Conservation (phyloP, 2,113 vertebrate genomes). For the Xiphophorus hellerii region DNA sequence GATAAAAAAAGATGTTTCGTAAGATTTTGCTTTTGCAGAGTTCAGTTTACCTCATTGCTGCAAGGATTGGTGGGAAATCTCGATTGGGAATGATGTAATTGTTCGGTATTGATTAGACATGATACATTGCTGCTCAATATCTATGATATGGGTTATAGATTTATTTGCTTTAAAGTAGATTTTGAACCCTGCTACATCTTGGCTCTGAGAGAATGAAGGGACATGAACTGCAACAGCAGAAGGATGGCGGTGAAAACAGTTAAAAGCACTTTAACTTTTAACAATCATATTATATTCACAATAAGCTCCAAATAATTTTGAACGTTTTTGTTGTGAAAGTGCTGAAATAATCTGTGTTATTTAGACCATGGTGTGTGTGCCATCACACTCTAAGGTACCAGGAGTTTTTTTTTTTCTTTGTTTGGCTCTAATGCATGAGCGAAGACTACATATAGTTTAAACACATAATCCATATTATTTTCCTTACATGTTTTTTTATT, state of each 20-base stretch:
- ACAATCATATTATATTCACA: not conserved
- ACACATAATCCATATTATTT: not conserved
- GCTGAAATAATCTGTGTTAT: not conserved
- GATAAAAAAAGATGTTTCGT: too few species aligned
- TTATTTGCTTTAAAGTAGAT: not conserved
- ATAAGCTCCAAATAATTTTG: not conserved
- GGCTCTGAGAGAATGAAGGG: not conserved
- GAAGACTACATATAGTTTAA: too few species aligned
- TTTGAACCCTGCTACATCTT: not conserved
- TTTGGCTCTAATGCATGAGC: too few species aligned
- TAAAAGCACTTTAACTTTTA: not conserved
- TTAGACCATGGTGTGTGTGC: too few species aligned
- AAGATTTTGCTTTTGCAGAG: too few species aligned
- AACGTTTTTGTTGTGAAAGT: not conserved
- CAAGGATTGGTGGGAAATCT: not conserved
- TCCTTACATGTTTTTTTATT: not conserved
- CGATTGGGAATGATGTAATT: not conserved
- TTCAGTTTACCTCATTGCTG: slow-evolving; percentile 45
- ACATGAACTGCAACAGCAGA: not conserved
- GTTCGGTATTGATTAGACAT: too few species aligned
- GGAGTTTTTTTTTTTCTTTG: too few species aligned
- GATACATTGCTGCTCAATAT: too few species aligned
- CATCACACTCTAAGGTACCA: too few species aligned
- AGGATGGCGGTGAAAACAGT: not conserved
- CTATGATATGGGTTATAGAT: not conserved